A percentile compares a stretch with the other conserved stretches of the same genome.
Evolutionary conservation across 2,113 vertebrate species (phyloP).

Genomic region (Leiothrix lutea): DNA sequence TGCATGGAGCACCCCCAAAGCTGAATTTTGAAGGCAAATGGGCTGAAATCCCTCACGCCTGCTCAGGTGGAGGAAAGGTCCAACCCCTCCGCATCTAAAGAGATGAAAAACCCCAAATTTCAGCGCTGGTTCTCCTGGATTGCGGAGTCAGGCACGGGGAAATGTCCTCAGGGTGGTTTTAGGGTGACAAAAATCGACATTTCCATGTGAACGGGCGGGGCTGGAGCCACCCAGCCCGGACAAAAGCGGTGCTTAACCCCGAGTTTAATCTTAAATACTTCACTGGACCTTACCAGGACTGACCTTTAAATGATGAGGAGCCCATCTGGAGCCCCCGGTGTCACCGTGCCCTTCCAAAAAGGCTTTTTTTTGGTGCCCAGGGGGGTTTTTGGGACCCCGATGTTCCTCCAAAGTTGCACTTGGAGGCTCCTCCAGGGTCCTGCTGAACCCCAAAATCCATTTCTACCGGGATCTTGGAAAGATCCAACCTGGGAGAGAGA

Average conservation of each 20-base stretch:
- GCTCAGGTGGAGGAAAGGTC: neutral
- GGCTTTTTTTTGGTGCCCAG: too few relatives aligned
- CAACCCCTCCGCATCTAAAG: neutral
- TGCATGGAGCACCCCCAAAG: fast-evolving
- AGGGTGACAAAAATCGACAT: neutral
- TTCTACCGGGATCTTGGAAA: neutral
- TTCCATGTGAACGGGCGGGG: neutral
- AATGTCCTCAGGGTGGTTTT: neutral
- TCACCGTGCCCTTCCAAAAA: neutral
- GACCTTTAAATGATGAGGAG: neutral
- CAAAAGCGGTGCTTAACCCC: neutral
- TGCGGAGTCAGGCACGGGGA: neutral
- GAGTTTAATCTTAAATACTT: neutral
- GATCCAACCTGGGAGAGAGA: neutral
- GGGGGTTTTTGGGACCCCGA: neutral
- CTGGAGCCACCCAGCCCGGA: neutral
- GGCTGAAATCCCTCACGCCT: too few relatives aligned
- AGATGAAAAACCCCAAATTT: neutral
- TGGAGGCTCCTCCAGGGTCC: too few relatives aligned
- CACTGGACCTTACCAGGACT: too few relatives aligned
- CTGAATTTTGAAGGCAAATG: neutral
- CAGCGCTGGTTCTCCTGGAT: neutral
- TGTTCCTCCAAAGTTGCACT: neutral
- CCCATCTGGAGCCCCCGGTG: neutral
- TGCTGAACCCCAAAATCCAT: neutral